These are phyloP conservation scores for Rhagonycha fulva DNA, from an alignment of 2,888 invertebrate genomes.

Conservation along the genomic window DNA sequence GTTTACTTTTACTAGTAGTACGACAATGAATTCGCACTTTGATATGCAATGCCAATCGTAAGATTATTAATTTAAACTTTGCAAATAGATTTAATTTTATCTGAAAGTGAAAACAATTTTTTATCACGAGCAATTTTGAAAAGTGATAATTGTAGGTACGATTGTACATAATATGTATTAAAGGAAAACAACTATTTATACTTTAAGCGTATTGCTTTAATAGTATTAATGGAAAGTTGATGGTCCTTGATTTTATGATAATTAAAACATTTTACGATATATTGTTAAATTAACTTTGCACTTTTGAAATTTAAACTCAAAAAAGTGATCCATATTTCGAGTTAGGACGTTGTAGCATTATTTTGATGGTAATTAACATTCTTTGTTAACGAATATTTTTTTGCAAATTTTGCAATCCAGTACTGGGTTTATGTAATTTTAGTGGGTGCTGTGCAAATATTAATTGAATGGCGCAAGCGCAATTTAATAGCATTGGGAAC, in stretches of 20 bases:
- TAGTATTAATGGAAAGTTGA: not conserved
- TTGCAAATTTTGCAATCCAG: not conserved
- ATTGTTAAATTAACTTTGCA: not conserved
- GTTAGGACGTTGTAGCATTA: not conserved
- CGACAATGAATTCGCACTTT: not conserved
- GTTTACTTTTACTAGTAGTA: not conserved
- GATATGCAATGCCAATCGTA: not conserved
- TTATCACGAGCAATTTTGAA: not conserved
- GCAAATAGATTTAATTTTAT: not conserved
- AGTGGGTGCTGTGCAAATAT: conserved; percentile 13
- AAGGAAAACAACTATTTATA: not conserved
- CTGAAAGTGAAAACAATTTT: not conserved
- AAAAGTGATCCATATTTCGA: not conserved
- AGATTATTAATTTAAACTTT: not conserved
- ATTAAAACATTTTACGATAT: not conserved
- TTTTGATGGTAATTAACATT: not conserved
- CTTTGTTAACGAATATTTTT: not conserved
- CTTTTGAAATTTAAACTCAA: not conserved
- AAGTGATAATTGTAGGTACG: not conserved
- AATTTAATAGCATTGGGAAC: conserved; percentile 16
- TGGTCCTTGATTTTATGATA: not conserved
- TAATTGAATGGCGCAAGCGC: conserved; percentile 18
- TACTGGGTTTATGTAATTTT: not conserved
- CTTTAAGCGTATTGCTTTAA: not conserved
- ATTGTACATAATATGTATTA: not conserved